These are phyloP conservation scores for Sigmodon hispidus DNA, from an alignment of 2,113 vertebrate genomes.

Conservation along the genomic window DNA sequence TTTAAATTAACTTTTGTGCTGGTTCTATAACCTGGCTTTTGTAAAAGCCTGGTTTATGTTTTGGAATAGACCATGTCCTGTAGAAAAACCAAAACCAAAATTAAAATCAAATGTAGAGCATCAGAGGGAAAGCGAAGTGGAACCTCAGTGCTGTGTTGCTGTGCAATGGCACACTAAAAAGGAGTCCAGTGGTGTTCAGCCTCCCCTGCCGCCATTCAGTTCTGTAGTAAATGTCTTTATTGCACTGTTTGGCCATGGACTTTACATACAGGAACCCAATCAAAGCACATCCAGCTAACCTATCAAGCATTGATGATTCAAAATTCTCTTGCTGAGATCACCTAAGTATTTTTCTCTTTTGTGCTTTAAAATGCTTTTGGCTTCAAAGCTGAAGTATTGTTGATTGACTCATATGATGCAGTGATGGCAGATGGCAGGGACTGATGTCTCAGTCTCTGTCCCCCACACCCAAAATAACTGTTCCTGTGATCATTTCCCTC, in stretches of 20 bases:
- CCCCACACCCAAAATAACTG: not conserved
- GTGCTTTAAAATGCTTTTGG: constrained; percentile 32
- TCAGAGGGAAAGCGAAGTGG: not conserved
- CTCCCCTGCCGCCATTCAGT: not conserved
- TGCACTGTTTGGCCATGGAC: not conserved
- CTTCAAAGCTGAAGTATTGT: constrained; percentile 13
- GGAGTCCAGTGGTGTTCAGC: not conserved
- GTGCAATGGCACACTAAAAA: not conserved
- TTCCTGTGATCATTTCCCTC: not conserved
- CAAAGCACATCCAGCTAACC: not conserved
- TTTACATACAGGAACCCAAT: constrained; percentile 42
- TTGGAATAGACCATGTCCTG: not conserved
- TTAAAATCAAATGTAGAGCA: not conserved
- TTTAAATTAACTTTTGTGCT: constrained; percentile 29
- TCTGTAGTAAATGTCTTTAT: not conserved
- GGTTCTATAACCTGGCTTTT: not conserved
- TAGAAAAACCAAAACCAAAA: not conserved
- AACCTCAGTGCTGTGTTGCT: not conserved
- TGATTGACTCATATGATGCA: not conserved
- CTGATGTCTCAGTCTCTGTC: not conserved
- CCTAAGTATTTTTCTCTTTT: not conserved
- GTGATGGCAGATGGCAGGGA: not conserved
- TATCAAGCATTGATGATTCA: not conserved
- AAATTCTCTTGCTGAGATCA: not conserved
- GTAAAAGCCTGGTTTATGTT: not conserved